These are phyloP conservation scores for Fissipunctia ypsillon DNA, from an alignment of 2,888 invertebrate species.

Conservation along the genomic window DNA sequence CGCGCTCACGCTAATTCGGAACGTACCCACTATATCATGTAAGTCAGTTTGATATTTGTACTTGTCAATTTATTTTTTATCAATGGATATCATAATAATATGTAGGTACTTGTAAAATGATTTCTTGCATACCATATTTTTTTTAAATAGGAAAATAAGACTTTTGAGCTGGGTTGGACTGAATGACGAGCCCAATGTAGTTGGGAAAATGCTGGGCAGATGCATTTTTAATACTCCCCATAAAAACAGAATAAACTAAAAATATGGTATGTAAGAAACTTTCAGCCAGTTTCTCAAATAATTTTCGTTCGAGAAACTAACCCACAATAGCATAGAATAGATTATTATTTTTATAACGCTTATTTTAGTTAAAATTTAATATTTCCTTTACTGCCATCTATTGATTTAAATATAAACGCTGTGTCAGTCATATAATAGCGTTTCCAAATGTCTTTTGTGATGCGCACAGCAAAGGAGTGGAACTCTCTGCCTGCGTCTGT, in stretches of 20 bases:
- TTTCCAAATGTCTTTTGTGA: too few species aligned
- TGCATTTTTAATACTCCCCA: too few species aligned
- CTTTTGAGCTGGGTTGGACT: background rate
- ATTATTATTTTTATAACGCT: background rate
- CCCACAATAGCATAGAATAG: background rate
- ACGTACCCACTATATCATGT: too few species aligned
- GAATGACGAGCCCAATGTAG: too few species aligned
- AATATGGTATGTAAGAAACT: too few species aligned
- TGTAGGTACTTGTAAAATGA: constrained; percentile 14
- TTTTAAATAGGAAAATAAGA: background rate
- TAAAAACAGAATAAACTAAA: too few species aligned
- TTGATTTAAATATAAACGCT: constrained; percentile 1
- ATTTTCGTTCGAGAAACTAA: background rate
- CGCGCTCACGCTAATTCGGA: too few species aligned
- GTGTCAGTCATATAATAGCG: background rate
- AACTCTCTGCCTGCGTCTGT: too few species aligned
- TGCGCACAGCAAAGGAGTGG: too few species aligned
- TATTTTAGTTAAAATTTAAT: background rate
- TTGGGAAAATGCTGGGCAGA: too few species aligned
- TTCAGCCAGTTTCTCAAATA: too few species aligned
- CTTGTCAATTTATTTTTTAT: constrained; percentile 45
- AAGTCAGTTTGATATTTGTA: too few species aligned
- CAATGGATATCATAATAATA: constrained; percentile 15
- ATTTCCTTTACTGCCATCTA: constrained; percentile 15
- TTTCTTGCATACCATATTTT: constrained; percentile 32